These are phyloP conservation scores for Oscheius sp. DNA, from an alignment of 1,140 invertebrate species.

Conservation along the genomic window DNA sequence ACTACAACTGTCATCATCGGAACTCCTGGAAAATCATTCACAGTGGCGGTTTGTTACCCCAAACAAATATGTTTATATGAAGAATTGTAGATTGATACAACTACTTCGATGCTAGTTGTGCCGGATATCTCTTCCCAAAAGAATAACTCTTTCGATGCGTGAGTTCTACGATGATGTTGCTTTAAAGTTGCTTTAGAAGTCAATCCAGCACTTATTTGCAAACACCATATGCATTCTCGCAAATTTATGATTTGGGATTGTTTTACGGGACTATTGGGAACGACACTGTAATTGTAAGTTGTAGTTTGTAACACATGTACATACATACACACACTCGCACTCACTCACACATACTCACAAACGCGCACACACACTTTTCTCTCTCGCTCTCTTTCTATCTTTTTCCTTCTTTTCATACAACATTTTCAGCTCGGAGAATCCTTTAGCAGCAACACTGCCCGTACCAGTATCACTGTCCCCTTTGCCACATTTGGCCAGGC, in stretches of 20 bases:
- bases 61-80: no score
- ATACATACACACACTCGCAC: no score
- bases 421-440: not conserved
- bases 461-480: not conserved
- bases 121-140: no score
- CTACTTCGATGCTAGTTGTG: not conserved
- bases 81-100: constrained; percentile 7
- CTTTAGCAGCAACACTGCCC: not conserved
- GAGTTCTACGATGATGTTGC: not conserved
- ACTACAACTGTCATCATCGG: not conserved
- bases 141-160: not conserved
- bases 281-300: not conserved
- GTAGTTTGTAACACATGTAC: not conserved
- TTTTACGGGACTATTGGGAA: not conserved
- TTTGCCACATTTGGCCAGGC: not conserved
- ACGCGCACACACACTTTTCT: no score
- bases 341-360: no score
- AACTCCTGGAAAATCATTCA: not conserved
- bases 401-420: not conserved
- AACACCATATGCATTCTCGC: not conserved
- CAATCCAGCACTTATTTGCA: not conserved
- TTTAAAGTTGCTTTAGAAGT: not conserved
- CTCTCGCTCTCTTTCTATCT: no score
- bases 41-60: no score
- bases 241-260: not conserved